Conservation (phyloP, 2,113 vertebrate species). For the Megaceryle maxima region DNA sequence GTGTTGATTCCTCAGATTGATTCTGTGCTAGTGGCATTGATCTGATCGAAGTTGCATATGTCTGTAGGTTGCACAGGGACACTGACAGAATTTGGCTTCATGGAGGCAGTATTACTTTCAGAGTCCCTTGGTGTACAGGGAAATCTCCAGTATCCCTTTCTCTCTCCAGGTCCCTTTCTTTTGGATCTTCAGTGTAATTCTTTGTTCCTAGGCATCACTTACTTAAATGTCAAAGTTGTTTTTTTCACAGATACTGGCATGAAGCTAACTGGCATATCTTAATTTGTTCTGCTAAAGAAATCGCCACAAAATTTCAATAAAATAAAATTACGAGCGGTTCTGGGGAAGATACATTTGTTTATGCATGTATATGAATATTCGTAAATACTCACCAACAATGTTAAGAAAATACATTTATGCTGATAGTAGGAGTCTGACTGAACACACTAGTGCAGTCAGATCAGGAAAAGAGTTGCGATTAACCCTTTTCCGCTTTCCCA, state of each 20-base stretch:
- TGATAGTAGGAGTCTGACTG: neutral
- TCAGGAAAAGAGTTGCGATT: neutral
- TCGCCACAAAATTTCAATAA: neutral
- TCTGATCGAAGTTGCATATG: neutral
- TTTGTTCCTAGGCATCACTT: neutral
- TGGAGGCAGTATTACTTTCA: neutral
- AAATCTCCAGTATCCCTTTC: neutral
- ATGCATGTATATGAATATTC: fast-evolving
- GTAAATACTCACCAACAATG: neutral
- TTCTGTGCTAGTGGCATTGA: neutral
- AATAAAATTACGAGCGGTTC: neutral
- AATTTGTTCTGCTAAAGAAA: neutral
- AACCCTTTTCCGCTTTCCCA: neutral
- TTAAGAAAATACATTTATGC: neutral
- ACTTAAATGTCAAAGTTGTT: neutral
- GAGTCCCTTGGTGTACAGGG: neutral
- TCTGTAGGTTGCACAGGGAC: neutral
- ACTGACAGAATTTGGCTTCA: neutral
- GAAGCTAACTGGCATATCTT: neutral
- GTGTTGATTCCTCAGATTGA: neutral
- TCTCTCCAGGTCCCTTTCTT: neutral
- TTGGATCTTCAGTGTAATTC: neutral
- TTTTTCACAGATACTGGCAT: neutral
- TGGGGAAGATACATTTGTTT: neutral
- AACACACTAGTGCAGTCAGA: neutral